phyloP scores from a whole-genome alignment of 1,140 invertebrate genomes.

The Cyclina sinensis region DNA sequence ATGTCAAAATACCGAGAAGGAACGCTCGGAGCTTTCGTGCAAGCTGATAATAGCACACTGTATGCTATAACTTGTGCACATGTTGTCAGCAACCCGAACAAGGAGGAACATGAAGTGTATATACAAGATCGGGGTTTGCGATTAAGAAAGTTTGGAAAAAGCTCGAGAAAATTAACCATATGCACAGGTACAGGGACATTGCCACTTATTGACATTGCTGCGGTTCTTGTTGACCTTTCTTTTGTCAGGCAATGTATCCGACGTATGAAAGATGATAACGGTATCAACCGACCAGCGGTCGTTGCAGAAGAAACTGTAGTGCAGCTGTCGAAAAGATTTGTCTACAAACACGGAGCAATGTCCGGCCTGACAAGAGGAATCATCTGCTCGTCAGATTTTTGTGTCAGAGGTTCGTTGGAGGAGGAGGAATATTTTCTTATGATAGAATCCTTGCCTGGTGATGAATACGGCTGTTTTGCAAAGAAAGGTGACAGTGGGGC shows the following conservation, averaged over 20 bases:
- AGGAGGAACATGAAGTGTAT: not conserved
- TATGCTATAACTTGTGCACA: conserved; percentile 6
- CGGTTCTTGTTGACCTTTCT: not conserved
- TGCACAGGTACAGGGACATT: not conserved
- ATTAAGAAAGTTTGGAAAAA: not conserved
- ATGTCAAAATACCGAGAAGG: not conserved
- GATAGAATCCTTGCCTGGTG: not conserved
- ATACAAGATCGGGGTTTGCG: not conserved
- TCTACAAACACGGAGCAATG: not conserved
- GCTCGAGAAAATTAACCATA: not conserved
- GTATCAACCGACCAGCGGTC: not conserved
- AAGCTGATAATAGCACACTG: not conserved
- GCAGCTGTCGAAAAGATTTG: not conserved
- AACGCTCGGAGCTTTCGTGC: not conserved
- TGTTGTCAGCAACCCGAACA: not conserved
- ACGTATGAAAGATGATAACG: not conserved
- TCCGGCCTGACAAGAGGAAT: not conserved
- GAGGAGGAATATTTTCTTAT: not conserved
- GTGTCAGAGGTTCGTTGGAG: no score
- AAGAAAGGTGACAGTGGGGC: not conserved
- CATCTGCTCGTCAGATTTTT: conserved; percentile 17
- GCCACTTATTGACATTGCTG: conserved; percentile 8
- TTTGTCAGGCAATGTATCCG: not conserved
- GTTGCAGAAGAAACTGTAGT: not conserved
- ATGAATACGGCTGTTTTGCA: not conserved